A percentile compares a stretch with the other conserved stretches of the same genome.
Evolutionary conservation across 2,113 vertebrate species (phyloP).

Genomic region (Actenoides lindsayi): DNA sequence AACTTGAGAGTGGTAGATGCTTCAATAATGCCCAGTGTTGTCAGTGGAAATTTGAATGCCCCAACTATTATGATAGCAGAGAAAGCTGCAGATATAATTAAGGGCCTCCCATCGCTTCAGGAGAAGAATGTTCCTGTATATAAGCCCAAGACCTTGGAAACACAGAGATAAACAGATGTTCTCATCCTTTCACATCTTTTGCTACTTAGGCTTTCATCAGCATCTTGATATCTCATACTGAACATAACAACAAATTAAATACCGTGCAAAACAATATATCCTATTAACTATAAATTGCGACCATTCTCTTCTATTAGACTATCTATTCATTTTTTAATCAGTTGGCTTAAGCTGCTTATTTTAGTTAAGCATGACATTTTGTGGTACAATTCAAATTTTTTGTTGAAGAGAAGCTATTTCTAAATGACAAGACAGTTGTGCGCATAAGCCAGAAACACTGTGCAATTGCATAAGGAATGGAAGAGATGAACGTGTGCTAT

Average conservation of each 20-base stretch:
- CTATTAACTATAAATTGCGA: not conserved
- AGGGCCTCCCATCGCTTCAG: slow-evolving; percentile 78
- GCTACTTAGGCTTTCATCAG: not conserved
- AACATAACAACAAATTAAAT: not conserved
- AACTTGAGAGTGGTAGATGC: slow-evolving; percentile 91
- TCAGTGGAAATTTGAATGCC: slow-evolving; percentile 94
- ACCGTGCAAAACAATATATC: not conserved
- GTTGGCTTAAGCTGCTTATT: not conserved
- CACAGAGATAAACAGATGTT: slow-evolving; percentile 76
- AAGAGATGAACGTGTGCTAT: not conserved
- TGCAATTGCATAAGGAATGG: not conserved
- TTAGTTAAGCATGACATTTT: not conserved
- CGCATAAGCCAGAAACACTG: not conserved
- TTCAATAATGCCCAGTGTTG: slow-evolving; percentile 95
- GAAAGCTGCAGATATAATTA: slow-evolving; percentile 92
- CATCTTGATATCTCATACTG: not conserved
- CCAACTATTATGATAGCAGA: slow-evolving; percentile 98
- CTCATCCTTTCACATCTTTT: not conserved
- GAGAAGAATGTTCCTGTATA: slow-evolving; percentile 86
- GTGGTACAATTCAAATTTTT: not conserved
- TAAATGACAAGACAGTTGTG: not conserved
- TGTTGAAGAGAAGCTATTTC: not conserved
- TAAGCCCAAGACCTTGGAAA: slow-evolving; percentile 79
- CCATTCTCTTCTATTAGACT: not conserved
- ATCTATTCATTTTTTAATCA: not conserved